Evolutionary conservation across 2,888 invertebrate species (phyloP), one percentile per base, ranked within the genome.

Genomic region (Caenorhabditis parvicauda): DNA sequence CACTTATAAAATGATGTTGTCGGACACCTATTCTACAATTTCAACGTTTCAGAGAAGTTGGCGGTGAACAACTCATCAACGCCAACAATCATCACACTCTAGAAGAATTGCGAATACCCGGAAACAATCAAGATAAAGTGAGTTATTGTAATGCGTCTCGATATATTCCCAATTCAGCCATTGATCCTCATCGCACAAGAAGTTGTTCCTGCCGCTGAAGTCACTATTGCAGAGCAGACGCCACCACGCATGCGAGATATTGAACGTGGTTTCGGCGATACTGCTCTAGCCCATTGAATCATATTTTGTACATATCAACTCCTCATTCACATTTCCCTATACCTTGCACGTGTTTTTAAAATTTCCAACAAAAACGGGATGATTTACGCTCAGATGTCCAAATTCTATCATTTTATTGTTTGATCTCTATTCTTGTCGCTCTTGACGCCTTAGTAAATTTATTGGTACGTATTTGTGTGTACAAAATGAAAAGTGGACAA

Each of bases 251-350:
- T 9, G 60, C 70, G 74, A 17, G 64, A 57, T 12, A 64, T 74
- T 14, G 77, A 77, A 53, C 60, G 73, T 6, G 78, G 78, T 19
- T 78, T 78, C 59, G 59, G 59, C 27, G 77, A 76, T 45, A 76
- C 77, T 9, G 77, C 77, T 7, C 58, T 78, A 4, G 67, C 74
- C 24, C 66, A 67, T 50, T 69, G 49, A 69, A 14, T 35, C 38
- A 62, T 48, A 22, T 53, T n/a, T n/a, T n/a, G n/a, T n/a, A n/a
- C n/a, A n/a, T n/a, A n/a, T n/a, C n/a, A n/a, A n/a, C n/a, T n/a
- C n/a, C n/a, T n/a, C n/a, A n/a, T n/a, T n/a, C n/a, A n/a, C n/a
- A n/a, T n/a, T n/a, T n/a, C n/a, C n/a, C n/a, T n/a, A n/a, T n/a
- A n/a, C n/a, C n/a, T n/a, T n/a, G n/a, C n/a, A n/a, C n/a, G n/a